Percentiles rank a stretch among this genome's conserved stretches.
Evolutionary conservation across 1,140 invertebrate genomes (phyloP).

Genomic region (Dendrolimus kikuchii): DNA sequence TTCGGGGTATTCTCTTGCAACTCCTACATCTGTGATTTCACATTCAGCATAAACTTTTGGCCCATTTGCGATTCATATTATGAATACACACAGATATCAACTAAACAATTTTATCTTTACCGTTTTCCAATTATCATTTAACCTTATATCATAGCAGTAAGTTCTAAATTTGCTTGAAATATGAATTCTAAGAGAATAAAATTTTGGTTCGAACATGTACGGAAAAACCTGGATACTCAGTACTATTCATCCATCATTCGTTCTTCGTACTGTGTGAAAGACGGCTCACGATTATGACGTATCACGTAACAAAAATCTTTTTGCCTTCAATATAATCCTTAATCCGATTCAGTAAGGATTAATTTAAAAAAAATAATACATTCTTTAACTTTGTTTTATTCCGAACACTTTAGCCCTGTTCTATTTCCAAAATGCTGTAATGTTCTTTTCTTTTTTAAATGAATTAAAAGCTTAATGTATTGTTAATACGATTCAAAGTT

Average conservation of each 20-base stretch:
- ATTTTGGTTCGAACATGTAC: conserved; percentile 27
- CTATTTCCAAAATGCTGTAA: background rate
- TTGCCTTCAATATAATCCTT: conserved; percentile 1
- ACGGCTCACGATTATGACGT: conserved; percentile 57
- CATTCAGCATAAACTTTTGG: conserved; percentile 54
- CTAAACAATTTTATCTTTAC: conserved; percentile 20
- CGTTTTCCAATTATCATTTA: background rate
- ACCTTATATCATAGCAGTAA: conserved; percentile 15
- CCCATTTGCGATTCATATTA: conserved; percentile 46
- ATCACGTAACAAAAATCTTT: conserved; percentile 29
- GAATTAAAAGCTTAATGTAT: too few relatives aligned
- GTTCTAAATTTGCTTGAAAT: conserved; percentile 13
- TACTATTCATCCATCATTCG: conserved; percentile 64
- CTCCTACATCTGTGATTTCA: conserved; percentile 34
- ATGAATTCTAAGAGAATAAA: conserved; percentile 6
- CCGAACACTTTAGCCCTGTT: conserved; percentile 7
- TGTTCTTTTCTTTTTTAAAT: too few relatives aligned
- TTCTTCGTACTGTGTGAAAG: conserved; percentile 56
- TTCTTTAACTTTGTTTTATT: conserved; percentile 27
- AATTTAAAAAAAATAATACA: conserved; percentile 21
- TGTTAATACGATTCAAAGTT: too few relatives aligned
- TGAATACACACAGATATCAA: conserved; percentile 51
- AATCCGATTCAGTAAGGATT: background rate
- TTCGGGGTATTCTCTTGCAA: conserved; percentile 8
- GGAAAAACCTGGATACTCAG: conserved; percentile 50